A percentile compares a stretch with the other conserved stretches of the same genome.
Evolutionary conservation across 2,888 invertebrate species (phyloP).

Genomic region (Desoria tigrina): DNA sequence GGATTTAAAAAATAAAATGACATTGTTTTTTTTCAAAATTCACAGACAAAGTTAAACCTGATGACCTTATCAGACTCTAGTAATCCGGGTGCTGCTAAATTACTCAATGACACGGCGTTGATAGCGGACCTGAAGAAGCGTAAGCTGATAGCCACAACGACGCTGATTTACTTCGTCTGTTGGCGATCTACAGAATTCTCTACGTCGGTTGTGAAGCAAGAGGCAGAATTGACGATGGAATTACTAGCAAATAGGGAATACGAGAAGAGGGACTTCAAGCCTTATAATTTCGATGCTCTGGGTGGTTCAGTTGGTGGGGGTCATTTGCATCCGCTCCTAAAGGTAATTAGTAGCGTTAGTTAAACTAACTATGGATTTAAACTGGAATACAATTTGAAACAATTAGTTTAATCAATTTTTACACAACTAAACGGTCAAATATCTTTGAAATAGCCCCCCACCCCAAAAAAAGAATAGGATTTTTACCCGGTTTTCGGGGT

Average conservation of each 20-base stretch:
- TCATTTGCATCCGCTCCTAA: slow-evolving; percentile 90
- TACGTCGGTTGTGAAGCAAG: slow-evolving; percentile 76
- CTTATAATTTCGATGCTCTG: slow-evolving; percentile 92
- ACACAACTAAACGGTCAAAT: too few species aligned
- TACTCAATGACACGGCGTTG: background rate
- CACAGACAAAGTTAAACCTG: too few species aligned
- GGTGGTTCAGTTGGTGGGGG: slow-evolving; percentile 80
- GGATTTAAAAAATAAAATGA: too few species aligned
- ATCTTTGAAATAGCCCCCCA: too few species aligned
- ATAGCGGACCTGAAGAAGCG: slow-evolving; percentile 8
- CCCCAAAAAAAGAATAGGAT: too few species aligned
- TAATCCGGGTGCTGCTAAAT: background rate
- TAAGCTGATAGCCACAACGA: background rate
- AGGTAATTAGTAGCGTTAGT: slow-evolving; percentile 64
- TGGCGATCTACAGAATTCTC: slow-evolving; percentile 82
- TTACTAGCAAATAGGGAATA: slow-evolving; percentile 85
- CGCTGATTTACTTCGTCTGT: slow-evolving; percentile 63
- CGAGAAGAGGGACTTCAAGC: slow-evolving; percentile 87
- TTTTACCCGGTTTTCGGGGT: too few species aligned
- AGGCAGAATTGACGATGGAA: slow-evolving; percentile 92
- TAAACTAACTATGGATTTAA: background rate
- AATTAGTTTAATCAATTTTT: too few species aligned
- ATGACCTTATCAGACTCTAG: too few species aligned
- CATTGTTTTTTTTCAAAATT: too few species aligned
- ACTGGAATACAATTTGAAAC: too few species aligned